A percentile compares a stretch with the other conserved stretches of the same genome.
phyloP scores from a whole-genome alignment of 2,113 vertebrate genomes.

The Varanus salvator region DNA sequence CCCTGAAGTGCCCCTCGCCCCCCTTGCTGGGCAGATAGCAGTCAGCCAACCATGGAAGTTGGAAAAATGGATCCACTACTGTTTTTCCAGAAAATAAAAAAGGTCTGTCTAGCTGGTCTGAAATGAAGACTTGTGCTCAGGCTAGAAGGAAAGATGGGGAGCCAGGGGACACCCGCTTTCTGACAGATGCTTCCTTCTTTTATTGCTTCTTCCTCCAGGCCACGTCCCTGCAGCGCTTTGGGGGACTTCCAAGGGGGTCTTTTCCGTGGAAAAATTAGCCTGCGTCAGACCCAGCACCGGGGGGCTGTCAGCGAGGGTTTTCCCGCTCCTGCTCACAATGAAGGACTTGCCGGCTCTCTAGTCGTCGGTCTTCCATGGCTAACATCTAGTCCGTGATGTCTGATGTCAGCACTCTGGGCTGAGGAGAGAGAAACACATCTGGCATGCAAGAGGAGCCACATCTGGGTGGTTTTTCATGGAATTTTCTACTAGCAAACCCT shows the following conservation, averaged over 20 bases:
- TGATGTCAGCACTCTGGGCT: neutral
- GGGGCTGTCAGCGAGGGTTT: neutral
- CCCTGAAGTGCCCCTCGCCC: no score
- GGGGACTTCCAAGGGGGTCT: neutral
- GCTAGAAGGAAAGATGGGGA: accelerated
- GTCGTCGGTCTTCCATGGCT: neutral
- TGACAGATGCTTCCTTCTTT: neutral
- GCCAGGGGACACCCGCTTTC: neutral
- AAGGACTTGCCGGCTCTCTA: slow-evolving; percentile 3
- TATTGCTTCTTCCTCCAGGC: neutral
- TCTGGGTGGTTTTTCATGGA: neutral
- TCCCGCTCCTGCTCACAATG: slow-evolving; percentile 1
- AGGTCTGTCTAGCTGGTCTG: neutral
- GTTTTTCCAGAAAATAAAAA: neutral
- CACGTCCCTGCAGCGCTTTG: no score
- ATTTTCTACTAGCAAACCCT: neutral
- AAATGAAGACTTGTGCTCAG: neutral
- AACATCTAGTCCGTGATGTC: neutral
- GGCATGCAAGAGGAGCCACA: slow-evolving; percentile 5
- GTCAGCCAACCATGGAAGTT: neutral
- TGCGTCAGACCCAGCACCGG: accelerated
- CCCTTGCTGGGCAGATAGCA: neutral
- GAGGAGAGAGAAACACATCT: neutral
- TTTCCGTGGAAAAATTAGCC: neutral
- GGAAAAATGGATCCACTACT: neutral